These are phyloP conservation scores for Solea solea DNA, from an alignment of 2,113 vertebrate species.

Conservation along the genomic window DNA sequence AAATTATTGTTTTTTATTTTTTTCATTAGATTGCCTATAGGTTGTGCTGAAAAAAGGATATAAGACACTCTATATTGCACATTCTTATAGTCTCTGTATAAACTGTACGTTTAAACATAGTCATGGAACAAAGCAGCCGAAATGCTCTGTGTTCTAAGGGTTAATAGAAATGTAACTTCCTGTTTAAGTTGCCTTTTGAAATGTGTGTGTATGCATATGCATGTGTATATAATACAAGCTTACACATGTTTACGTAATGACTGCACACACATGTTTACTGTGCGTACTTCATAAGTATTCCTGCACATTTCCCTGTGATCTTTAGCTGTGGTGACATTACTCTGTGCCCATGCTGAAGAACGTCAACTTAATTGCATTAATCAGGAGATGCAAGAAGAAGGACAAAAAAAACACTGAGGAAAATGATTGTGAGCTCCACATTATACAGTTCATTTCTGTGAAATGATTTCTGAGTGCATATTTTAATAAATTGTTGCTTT, in stretches of 20 bases:
- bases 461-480: slow-evolving; percentile 35
- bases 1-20: too few relatives aligned
- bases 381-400: not conserved
- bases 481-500: slow-evolving; percentile 34
- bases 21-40: too few relatives aligned
- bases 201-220: not conserved
- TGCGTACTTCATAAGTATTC: not conserved
- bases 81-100: too few relatives aligned
- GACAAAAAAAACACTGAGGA: slow-evolving; percentile 15
- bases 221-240: not conserved
- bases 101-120: too few relatives aligned
- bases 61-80: too few relatives aligned
- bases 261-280: slow-evolving; percentile 11
- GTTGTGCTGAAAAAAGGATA: too few relatives aligned
- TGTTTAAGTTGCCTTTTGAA: not conserved
- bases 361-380: slow-evolving; percentile 36
- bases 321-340: slow-evolving; percentile 37
- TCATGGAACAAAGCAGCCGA: too few relatives aligned
- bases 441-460: slow-evolving; percentile 16
- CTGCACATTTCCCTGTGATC: slow-evolving; percentile 26
- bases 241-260: slow-evolving; percentile 2
- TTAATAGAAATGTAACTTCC: not conserved
- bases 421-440: not conserved
- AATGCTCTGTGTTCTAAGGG: too few relatives aligned
- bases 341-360: slow-evolving; percentile 12